A percentile compares a stretch with the other conserved stretches of the same genome.
phyloP scores from a whole-genome alignment of 2,797 vertebrate genomes.

The Otolemur crassicaudatus region DNA sequence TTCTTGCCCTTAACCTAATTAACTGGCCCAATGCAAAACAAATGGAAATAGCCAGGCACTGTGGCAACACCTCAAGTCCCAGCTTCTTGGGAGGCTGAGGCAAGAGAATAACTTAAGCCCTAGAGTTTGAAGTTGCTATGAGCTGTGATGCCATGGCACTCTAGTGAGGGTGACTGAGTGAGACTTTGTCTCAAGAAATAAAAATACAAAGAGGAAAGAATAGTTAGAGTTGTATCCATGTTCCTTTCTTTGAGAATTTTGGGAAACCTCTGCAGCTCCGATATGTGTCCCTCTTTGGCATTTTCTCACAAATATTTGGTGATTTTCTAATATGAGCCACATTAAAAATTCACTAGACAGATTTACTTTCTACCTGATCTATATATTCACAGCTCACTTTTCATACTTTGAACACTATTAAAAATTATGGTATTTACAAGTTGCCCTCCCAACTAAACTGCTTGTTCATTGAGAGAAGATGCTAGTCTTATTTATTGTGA shows the following conservation, averaged over 20 bases:
- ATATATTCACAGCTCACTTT: slow-evolving; percentile 29
- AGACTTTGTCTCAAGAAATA: no score
- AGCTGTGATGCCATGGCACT: no score
- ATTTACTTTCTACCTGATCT: neutral
- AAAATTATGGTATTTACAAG: neutral
- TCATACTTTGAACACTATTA: neutral
- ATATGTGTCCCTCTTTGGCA: neutral
- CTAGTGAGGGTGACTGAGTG: no score
- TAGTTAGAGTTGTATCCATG: neutral
- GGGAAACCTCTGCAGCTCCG: neutral
- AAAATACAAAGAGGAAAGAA: neutral
- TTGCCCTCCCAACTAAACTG: neutral
- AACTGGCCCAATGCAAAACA: neutral
- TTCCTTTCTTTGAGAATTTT: neutral
- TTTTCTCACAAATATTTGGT: neutral
- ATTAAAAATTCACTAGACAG: slow-evolving; percentile 1
- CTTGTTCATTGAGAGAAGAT: neutral
- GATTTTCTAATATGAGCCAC: neutral
- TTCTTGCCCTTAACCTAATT: slow-evolving; percentile 38
- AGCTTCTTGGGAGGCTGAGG: no score
- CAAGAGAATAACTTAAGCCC: no score
- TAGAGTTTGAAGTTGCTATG: no score
- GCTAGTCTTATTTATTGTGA: neutral
- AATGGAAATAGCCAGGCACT: neutral
- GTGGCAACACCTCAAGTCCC: no score